A percentile compares a stretch with the other conserved stretches of the same genome.
Evolutionary conservation across 2,113 vertebrate genomes (phyloP).

Genomic region (Poicephalus meyeri): DNA sequence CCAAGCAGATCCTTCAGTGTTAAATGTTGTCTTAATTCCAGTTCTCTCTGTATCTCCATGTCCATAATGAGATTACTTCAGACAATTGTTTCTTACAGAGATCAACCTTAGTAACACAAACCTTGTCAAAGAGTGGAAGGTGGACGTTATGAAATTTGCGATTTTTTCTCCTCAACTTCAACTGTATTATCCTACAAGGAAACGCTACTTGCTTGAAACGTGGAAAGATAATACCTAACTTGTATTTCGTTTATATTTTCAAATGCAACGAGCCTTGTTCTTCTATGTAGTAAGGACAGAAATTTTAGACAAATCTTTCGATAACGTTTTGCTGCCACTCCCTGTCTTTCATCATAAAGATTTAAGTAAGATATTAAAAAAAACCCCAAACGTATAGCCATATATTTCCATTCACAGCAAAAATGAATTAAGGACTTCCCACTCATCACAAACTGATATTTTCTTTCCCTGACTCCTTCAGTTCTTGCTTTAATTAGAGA

Average conservation of each 20-base stretch:
- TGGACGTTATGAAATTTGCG: neutral
- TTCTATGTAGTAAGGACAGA: neutral
- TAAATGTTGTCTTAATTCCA: neutral
- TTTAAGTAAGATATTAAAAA: neutral
- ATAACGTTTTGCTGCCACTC: neutral
- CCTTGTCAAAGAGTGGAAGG: neutral
- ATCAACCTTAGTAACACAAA: neutral
- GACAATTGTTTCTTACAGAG: neutral
- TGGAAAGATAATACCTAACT: neutral
- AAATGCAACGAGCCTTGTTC: neutral
- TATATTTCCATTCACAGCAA: neutral
- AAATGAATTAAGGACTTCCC: neutral
- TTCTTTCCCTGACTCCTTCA: neutral
- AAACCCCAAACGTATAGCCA: neutral
- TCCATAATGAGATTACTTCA: slow-evolving; percentile 14
- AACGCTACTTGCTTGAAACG: neutral
- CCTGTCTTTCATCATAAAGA: neutral
- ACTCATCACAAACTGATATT: neutral
- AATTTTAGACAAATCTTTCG: neutral
- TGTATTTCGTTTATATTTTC: neutral
- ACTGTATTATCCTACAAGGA: neutral
- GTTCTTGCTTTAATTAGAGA: neutral
- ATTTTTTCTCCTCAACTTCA: neutral
- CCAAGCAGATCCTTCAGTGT: neutral
- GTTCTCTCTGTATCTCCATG: neutral